Conservation (phyloP, 2,888 invertebrate genomes). For the Nemotelus pantherinus region DNA sequence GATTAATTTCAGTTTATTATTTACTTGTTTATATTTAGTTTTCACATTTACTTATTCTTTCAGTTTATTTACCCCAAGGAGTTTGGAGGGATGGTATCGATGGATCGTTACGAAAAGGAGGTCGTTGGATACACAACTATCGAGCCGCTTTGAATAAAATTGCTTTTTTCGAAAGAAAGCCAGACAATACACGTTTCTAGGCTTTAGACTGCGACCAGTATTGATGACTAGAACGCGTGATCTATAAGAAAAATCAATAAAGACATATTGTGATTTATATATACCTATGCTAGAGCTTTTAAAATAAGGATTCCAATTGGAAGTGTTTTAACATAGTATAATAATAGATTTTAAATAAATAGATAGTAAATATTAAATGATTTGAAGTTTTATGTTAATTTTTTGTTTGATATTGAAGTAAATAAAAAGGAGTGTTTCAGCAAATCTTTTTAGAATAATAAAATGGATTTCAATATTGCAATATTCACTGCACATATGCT, state of each 20-base stretch:
- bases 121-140: conserved; percentile 90
- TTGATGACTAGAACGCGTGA: neutral
- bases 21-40: too few species aligned
- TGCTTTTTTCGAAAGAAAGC: conserved; percentile 85
- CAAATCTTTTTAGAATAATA: too few species aligned
- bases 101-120: conserved; percentile 85
- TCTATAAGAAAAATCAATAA: conserved; percentile 15
- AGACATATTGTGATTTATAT: neutral
- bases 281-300: too few species aligned
- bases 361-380: too few species aligned
- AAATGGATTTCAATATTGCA: too few species aligned
- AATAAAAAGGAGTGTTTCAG: too few species aligned
- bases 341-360: too few species aligned
- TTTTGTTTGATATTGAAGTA: too few species aligned
- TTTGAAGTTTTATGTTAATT: too few species aligned
- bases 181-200: conserved; percentile 76
- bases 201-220: neutral
- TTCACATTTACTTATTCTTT: conserved; percentile 49
- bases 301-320: too few species aligned
- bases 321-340: too few species aligned
- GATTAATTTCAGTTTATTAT: neutral
- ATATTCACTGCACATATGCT: too few species aligned
- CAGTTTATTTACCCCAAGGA: conserved; percentile 88
- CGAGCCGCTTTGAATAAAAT: conserved; percentile 81
- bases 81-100: conserved; percentile 94